Conservation (phyloP, 2,888 invertebrate genomes). For the Eremobia ochroleuca region DNA sequence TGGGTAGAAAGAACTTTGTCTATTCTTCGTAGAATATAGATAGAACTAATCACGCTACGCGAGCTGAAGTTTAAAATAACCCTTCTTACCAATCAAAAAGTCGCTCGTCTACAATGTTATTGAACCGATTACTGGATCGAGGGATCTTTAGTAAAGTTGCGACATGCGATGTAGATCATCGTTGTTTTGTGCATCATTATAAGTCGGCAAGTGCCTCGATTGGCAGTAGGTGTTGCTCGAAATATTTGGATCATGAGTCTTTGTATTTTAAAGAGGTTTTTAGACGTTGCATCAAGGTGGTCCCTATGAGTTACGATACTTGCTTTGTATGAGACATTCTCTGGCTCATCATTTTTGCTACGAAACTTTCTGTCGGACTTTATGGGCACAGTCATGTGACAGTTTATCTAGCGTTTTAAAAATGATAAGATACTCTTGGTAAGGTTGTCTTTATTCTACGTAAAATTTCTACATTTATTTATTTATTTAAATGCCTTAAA, state of each 20-base stretch:
- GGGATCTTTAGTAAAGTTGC: conserved; percentile 60
- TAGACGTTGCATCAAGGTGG: not conserved
- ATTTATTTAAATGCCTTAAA: no score
- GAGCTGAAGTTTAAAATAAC: no score
- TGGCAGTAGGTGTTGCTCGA: conserved; percentile 44
- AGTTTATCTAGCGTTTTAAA: not conserved
- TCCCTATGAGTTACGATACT: no score
- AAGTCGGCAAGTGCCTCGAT: conserved; percentile 46
- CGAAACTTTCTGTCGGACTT: not conserved
- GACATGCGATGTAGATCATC: conserved; percentile 63
- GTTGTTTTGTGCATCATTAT: conserved; percentile 63
- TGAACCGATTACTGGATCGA: conserved; percentile 56
- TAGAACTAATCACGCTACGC: not conserved
- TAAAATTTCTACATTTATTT: not conserved
- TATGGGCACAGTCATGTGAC: fast-evolving
- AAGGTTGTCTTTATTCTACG: not conserved
- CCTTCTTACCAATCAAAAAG: not conserved
- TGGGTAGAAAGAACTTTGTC: not conserved
- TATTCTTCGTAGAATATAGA: not conserved
- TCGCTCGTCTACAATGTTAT: conserved; percentile 43
- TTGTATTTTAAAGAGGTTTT: not conserved
- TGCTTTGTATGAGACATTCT: not conserved
- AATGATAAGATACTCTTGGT: not conserved
- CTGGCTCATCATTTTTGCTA: not conserved
- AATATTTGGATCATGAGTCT: conserved; percentile 25